Evolutionary conservation across 1,140 invertebrate genomes (phyloP), one percentile per base, ranked within the genome.

Genomic region (Leptestheria dahalacensis): DNA sequence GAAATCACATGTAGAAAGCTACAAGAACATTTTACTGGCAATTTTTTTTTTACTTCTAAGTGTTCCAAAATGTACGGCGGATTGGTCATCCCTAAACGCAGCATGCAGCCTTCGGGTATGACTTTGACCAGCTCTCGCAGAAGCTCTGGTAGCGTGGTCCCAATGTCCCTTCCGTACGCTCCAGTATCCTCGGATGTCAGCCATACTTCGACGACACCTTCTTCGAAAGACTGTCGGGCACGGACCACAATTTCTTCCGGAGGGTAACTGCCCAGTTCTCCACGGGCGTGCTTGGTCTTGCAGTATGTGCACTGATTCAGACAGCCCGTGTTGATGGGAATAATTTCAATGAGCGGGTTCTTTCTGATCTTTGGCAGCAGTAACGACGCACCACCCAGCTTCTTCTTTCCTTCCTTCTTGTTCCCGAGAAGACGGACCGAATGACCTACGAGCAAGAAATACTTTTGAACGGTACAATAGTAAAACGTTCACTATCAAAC

Each of bases 251-350:
- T 89, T 71, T 91, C 85, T 58, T 86, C 82, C 0, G 88, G 83
- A 0, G 82, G 80, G 74, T 98, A 99, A 70, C 92, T 97, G 0
- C 88, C 92, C 1, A 99, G 70, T 69, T 98, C 88, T 0, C 96
- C 96, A 62, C 95, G 73, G 0, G 95, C 95, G 73, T 96, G 91
- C 70, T 98, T 98, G 0, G 95, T 99, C 73, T 98, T 98, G 68
- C 95, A 98, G 69, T 98, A 99, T 0, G 95, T 97, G 70, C 96
- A 99, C 65, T 97, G 89, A 75, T 99, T 99, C 3, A 99, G 73
- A 69, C 96, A 99, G 0, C 94, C 96, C 1, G 92, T 97, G 71
- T 93, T 98, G 15, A 99, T 96, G 0, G 96, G 82, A 63, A 99
- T 95, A 55, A 99, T 98, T 78, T 99, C 96, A 63, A 99, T 88